Evolutionary conservation across 1,140 invertebrate genomes (phyloP).

Genomic region (Anthonomus grandis): DNA sequence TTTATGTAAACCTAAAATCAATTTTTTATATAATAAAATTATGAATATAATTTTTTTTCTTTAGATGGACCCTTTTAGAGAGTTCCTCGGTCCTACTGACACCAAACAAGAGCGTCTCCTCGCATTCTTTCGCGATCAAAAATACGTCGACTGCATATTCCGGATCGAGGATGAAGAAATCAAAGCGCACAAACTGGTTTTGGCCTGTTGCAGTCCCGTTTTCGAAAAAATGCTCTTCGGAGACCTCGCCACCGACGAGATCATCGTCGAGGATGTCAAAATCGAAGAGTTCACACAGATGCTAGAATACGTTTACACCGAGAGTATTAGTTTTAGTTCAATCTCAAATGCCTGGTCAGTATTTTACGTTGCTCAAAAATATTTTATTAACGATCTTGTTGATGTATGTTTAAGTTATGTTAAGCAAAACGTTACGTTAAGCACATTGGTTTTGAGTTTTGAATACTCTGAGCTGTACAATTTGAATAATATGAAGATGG

Average conservation of each 20-base stretch:
- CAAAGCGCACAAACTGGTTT: constrained; percentile 64
- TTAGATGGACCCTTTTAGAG: constrained; percentile 20
- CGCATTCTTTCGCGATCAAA: constrained; percentile 22
- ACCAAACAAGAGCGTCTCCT: constrained; percentile 21
- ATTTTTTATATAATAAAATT: not conserved
- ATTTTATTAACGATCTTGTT: constrained; percentile 53
- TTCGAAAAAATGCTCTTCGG: constrained; percentile 74
- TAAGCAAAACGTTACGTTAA: constrained; percentile 51
- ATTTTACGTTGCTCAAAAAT: constrained; percentile 57
- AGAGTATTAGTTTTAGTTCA: constrained; percentile 51
- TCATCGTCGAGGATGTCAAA: constrained; percentile 54
- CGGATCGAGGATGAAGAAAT: constrained; percentile 53
- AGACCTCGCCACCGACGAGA: constrained; percentile 53
- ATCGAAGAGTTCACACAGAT: constrained; percentile 54
- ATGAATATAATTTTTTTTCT: not conserved
- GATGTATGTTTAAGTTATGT: constrained; percentile 52
- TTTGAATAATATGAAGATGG: constrained; percentile 48
- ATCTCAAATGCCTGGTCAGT: constrained; percentile 55
- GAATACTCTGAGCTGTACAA: constrained; percentile 56
- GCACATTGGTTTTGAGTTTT: constrained; percentile 53
- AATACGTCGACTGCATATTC: constrained; percentile 52
- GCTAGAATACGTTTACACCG: constrained; percentile 56
- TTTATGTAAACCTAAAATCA: too few relatives aligned
- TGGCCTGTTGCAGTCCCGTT: constrained; percentile 68
- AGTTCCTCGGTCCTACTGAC: not conserved